phyloP scores from a whole-genome alignment of 2,888 invertebrate genomes.

The Apotomis capreana region DNA sequence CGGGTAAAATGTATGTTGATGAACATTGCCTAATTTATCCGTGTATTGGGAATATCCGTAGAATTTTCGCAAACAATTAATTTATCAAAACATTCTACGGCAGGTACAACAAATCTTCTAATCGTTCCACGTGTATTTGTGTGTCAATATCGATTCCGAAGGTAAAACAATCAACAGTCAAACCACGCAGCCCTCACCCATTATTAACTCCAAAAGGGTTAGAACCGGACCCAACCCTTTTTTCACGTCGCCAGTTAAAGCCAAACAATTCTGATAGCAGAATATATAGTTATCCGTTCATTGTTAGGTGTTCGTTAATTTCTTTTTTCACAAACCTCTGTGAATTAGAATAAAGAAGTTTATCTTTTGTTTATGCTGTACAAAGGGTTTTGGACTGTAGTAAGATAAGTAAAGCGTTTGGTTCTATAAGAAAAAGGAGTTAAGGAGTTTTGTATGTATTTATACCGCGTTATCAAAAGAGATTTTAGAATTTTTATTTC shows the following conservation, averaged over 20 bases:
- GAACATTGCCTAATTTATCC: no score
- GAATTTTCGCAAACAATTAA: no score
- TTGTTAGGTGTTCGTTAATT: conserved; percentile 36
- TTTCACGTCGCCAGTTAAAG: conserved; percentile 16
- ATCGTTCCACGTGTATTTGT: neutral
- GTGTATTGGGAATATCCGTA: no score
- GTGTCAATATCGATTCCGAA: conserved; percentile 8
- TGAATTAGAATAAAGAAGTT: conserved; percentile 56
- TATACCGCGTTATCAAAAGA: no score
- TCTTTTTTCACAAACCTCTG: conserved; percentile 54
- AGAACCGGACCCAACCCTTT: conserved; percentile 14
- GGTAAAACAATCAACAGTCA: conserved; percentile 29
- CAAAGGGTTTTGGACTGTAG: conserved; percentile 36
- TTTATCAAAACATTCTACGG: no score
- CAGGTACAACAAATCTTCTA: no score
- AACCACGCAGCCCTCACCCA: conserved; percentile 18
- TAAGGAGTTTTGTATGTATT: no score
- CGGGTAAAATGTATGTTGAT: no score
- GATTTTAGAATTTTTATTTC: no score
- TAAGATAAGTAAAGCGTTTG: conserved; percentile 10
- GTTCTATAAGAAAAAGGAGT: neutral
- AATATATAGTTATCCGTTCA: conserved; percentile 23
- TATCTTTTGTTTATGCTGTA: conserved; percentile 56
- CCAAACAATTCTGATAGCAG: conserved; percentile 14
- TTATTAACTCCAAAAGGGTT: conserved; percentile 32